Base-by-base conservation (phyloP, 2,113 vertebrate genomes). In the Chrysemys picta region DNA sequence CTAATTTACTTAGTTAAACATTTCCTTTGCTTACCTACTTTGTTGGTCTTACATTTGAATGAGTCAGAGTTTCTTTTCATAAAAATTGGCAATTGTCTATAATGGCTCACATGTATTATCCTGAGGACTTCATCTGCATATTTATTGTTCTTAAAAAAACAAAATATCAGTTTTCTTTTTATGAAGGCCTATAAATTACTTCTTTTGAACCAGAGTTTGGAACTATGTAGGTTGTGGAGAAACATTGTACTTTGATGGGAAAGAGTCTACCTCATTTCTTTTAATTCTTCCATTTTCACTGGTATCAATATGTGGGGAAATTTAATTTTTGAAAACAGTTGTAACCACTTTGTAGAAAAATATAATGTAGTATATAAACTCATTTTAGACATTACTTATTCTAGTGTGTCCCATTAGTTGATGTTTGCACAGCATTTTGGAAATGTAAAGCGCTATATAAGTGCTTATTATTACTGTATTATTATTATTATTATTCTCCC, bases 401-500 rank as follows among this genome's bases (percentile, higher is more conserved):
- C 93, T 97, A 90, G 95, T 27, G 16, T 96, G 96, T 95, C 96
- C 96, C 96, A 97, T 97, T 97, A 97, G 95, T 92, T 95, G 95
- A 91, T 97, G 96, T 97, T 97, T 98, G 93, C 93, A 88, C 93
- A 93, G 91, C 0, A 4, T 94, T 96, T 97, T 97, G 95, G 92
- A 96, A 98, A 97, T 88, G 90, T 97, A 97, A 97, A 97, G 97
- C 87, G 6, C 96, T 95, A 92, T 97, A 96, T 97, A 97, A 98
- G 95, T 97, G 96, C 97, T 96, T 98, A 98, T 97, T 97, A 97
- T 96, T 97, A 95, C 93, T 96, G 89, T 93, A 93, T 97, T 97
- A 94, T 97, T 97, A 97, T 98, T 57, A 57, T 29, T 59, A 59
- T 59, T 59, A 56, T 97, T 97, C 97, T 97, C 95, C 89, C 80